Evolutionary conservation across 2,113 vertebrate genomes (phyloP).

Genomic region (Chelonoidis abingdonii): DNA sequence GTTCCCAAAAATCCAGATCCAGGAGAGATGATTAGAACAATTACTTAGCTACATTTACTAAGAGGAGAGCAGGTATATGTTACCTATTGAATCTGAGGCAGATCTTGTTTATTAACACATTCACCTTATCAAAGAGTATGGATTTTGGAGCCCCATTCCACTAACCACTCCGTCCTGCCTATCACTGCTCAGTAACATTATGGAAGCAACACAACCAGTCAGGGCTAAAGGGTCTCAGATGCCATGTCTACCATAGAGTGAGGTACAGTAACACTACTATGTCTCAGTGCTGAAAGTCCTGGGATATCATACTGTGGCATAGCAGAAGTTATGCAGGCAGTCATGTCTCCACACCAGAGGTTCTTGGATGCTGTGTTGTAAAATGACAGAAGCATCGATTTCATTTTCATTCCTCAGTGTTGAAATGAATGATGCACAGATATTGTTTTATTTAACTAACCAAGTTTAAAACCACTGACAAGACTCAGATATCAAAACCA

Average conservation of each 20-base stretch:
- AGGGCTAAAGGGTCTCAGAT: neutral
- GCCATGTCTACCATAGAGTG: neutral
- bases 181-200: neutral
- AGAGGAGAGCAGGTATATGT: neutral
- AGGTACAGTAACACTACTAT: neutral
- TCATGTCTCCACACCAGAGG: fast-evolving
- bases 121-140: neutral
- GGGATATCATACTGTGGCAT: neutral
- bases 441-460: neutral
- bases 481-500: neutral
- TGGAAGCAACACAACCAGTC: neutral
- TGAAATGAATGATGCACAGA: neutral
- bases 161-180: neutral
- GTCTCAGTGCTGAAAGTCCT: neutral
- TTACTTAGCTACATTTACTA: neutral
- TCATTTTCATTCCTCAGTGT: fast-evolving
- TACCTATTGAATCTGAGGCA: neutral
- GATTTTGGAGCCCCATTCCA: neutral
- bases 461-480: neutral
- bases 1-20: neutral
- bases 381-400: fast-evolving
- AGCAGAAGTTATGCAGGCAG: fast-evolving
- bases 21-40: neutral
- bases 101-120: neutral
- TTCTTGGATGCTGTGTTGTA: fast-evolving